Percentiles rank a stretch among this genome's conserved stretches.
Evolutionary conservation across 2,113 vertebrate genomes (phyloP).

Genomic region (Stigmatopora argus): DNA sequence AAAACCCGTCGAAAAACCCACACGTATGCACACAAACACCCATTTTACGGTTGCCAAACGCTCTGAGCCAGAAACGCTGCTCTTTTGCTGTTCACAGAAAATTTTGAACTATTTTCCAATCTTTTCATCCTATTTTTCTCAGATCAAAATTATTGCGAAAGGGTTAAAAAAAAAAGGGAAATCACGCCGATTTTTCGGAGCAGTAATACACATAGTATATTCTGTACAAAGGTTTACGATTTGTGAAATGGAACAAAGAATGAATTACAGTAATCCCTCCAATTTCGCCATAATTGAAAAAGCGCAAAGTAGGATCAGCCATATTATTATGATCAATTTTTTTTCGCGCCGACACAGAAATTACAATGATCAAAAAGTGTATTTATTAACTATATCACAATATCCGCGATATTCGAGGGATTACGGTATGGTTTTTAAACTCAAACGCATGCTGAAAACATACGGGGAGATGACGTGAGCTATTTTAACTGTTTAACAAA

Average conservation of each 20-base stretch:
- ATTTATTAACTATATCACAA: too few relatives aligned
- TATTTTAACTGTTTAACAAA: too few relatives aligned
- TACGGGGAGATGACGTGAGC: too few relatives aligned
- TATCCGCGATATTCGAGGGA: too few relatives aligned
- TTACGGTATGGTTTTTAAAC: too few relatives aligned
- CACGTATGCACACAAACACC: conserved; percentile 24
- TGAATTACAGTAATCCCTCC: conserved; percentile 12
- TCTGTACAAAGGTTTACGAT: conserved; percentile 66
- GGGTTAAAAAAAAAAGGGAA: conserved; percentile 2
- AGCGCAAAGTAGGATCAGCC: too few relatives aligned
- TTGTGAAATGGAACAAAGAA: conserved; percentile 41
- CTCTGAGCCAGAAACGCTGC: conserved; percentile 62
- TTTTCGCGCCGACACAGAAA: too few relatives aligned
- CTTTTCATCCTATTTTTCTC: conserved; percentile 50
- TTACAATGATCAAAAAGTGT: too few relatives aligned
- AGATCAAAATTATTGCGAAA: conserved; percentile 67
- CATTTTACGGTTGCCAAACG: conserved; percentile 44
- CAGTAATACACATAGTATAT: conserved; percentile 50
- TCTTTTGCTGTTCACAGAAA: conserved; percentile 53
- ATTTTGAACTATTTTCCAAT: conserved; percentile 80
- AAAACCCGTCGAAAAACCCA: conserved; percentile 27
- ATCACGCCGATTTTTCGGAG: conserved; percentile 14
- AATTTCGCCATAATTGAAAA: too few relatives aligned
- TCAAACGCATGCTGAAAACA: too few relatives aligned
- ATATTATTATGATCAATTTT: too few relatives aligned